Conservation (phyloP, 53 echinoderm and acorn worm genomes). For the Luidia sarsii region DNA sequence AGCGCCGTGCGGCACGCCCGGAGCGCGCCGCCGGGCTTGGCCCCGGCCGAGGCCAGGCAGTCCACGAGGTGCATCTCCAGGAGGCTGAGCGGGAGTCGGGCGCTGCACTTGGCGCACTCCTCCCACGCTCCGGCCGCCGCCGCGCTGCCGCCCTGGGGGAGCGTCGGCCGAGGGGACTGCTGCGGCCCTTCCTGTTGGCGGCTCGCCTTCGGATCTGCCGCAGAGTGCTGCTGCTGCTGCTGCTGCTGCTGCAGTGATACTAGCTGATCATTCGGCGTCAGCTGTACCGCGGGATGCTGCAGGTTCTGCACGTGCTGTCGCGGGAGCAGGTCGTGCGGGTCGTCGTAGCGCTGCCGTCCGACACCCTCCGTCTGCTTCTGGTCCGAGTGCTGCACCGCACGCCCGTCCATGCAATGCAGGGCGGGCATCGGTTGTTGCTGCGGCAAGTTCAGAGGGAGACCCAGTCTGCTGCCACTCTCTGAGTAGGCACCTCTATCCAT, state of each 20-base stretch:
- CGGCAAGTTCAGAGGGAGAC: no score
- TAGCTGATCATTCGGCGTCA: neutral
- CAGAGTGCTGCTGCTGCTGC: neutral
- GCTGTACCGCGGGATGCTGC: neutral
- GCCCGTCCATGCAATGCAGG: no score
- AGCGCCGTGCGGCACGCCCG: neutral
- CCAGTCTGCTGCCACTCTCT: no score
- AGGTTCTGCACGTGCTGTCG: neutral
- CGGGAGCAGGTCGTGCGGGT: no score
- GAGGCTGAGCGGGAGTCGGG: neutral
- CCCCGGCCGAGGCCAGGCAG: neutral
- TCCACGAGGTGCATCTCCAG: neutral
- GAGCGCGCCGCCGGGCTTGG: neutral
- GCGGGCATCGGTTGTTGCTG: no score
- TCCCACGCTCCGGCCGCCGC: neutral
- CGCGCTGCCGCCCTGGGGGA: neutral
- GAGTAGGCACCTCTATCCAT: no score
- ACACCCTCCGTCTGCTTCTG: no score
- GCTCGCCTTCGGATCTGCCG: neutral
- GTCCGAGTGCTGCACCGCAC: no score
- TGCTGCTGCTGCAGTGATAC: neutral
- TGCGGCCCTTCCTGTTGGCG: neutral
- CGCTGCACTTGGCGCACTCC: neutral
- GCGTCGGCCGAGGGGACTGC: neutral
- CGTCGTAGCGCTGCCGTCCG: no score